phyloP scores from a whole-genome alignment of 2,113 vertebrate genomes.

The Macquaria ambigua region DNA sequence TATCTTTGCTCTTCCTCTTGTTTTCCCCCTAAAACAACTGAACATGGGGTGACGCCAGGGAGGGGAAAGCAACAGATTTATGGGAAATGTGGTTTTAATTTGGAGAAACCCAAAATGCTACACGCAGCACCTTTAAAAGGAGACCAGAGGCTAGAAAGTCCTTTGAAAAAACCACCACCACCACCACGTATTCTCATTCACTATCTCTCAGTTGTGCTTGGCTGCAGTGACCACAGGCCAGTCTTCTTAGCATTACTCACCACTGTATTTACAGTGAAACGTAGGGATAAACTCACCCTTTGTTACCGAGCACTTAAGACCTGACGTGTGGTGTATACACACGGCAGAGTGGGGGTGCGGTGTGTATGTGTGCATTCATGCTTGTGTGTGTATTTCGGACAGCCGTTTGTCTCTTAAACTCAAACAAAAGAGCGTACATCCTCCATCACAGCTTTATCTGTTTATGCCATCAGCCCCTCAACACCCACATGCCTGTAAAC shows the following conservation, averaged over 20 bases:
- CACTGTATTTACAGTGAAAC: slow-evolving; percentile 71
- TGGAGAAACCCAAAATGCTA: slow-evolving; percentile 7
- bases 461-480: slow-evolving; percentile 77
- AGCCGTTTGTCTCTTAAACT: slow-evolving; percentile 73
- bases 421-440: slow-evolving; percentile 75
- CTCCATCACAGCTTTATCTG: slow-evolving; percentile 79
- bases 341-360: slow-evolving; percentile 27
- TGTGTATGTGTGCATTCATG: slow-evolving; percentile 28
- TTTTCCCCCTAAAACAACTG: neutral
- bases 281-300: slow-evolving; percentile 69
- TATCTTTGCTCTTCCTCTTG: neutral
- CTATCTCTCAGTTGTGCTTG: slow-evolving; percentile 37
- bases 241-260: slow-evolving; percentile 63
- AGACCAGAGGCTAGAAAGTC: neutral
- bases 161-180: slow-evolving; percentile 9
- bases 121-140: slow-evolving; percentile 14
- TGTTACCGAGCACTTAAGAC: slow-evolving; percentile 76
- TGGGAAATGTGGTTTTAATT: slow-evolving; percentile 34
- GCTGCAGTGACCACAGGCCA: slow-evolving; percentile 45
- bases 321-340: slow-evolving; percentile 66
- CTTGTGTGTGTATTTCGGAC: slow-evolving; percentile 49
- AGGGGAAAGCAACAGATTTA: neutral
- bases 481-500: slow-evolving; percentile 68
- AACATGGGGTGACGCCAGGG: neutral
- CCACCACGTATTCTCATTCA: neutral